A percentile compares a stretch with the other conserved stretches of the same genome.
These are phyloP conservation scores for Tragelaphus buxtoni DNA, from an alignment of 2,113 vertebrate species.

Conservation along the genomic window DNA sequence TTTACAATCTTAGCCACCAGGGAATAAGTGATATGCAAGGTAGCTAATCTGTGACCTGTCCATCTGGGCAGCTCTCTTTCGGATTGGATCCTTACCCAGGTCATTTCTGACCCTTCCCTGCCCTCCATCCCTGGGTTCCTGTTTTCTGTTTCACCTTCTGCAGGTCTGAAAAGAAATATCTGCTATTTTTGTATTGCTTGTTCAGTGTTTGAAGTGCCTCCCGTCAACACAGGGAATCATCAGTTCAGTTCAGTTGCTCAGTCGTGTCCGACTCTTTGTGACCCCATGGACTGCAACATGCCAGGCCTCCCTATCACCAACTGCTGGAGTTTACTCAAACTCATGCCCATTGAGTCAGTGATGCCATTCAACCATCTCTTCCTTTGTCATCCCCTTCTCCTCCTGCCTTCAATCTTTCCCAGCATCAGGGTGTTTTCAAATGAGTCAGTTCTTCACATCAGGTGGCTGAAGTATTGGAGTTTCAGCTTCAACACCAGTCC, in stretches of 20 bases:
- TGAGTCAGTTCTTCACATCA: background rate
- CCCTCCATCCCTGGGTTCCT: background rate
- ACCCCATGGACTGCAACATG: rapidly evolving
- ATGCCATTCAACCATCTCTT: background rate
- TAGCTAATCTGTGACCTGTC: background rate
- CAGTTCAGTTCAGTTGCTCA: background rate
- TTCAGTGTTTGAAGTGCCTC: background rate
- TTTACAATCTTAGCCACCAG: background rate
- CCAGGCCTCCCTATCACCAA: background rate
- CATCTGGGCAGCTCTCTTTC: background rate
- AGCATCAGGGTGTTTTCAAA: background rate
- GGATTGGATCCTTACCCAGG: background rate
- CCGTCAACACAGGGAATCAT: background rate
- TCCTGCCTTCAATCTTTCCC: background rate
- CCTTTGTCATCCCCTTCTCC: background rate
- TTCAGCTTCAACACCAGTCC: background rate
- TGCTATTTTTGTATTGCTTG: background rate
- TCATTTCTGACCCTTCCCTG: background rate
- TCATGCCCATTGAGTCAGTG: background rate
- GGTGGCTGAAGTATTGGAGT: background rate
- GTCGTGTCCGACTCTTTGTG: rapidly evolving
- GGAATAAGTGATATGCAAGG: background rate
- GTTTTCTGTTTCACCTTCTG: background rate
- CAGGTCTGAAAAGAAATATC: background rate
- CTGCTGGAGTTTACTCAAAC: background rate